Base-by-base conservation (phyloP, 2,113 vertebrate species). In the Canis aureus region DNA sequence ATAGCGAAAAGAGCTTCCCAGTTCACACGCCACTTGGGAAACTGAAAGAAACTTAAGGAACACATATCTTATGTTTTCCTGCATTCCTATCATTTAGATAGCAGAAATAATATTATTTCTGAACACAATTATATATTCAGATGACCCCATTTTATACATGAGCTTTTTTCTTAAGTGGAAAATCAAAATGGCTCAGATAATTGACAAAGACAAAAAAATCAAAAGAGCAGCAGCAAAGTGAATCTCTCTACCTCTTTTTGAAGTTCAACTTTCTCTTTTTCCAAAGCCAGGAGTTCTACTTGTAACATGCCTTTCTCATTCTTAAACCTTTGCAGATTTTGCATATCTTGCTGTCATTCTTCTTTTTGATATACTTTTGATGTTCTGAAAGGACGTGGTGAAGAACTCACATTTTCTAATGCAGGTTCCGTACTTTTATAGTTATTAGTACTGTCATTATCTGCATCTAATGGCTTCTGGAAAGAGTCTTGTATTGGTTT, bases 251-350 rank as follows among this genome's bases (percentile, higher is more conserved):
- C 43, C 99, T 99, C 99, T 98, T 98, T 99, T 83, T 98, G 98
- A 69, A 99, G 98, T 84, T 98, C 98, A 80, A 92, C 76, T 88
- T 99, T 99, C 43, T 43, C 43, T 43, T 43, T 43, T 43, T 43
- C 43, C 43, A 4, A 43, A 43, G 43, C 43, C 98, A 98, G 97
- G 98, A 99, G 99, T 95, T 98, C 98, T 97, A 94, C 82, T 98
- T 99, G 99, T 96, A 99, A 98, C 96, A 98, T 98, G 98, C 98
- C 99, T 99, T 99, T 99, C 98, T 99, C 99, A 97, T 98, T 98
- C 97, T 99, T 99, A 99, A 99, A 99, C 98, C 97, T 43, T 43
- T 43, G 43, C 43, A 43, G 43, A 43, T 43, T 99, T 95, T 98
- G 98, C 97, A 98, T 67, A 94, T 99, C 98, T 96, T 98, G 98